Evolutionary conservation across 2,113 vertebrate genomes (phyloP).

Genomic region (Machaerirhynchus nigripectus): DNA sequence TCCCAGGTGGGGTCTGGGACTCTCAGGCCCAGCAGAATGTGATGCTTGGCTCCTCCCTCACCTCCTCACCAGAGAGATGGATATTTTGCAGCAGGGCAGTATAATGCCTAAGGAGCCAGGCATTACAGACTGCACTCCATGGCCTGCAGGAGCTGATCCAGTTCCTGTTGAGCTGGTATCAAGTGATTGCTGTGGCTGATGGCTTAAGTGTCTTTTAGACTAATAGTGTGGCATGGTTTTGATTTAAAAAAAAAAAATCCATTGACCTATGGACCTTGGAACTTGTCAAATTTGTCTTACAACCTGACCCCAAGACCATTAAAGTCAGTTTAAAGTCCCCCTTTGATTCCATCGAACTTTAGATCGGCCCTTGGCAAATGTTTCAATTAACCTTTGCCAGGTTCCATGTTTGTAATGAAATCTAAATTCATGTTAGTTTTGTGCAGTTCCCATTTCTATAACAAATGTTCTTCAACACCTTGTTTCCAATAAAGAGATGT

Average conservation of each 20-base stretch:
- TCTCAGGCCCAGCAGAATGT: neutral
- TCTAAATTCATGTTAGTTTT: slow-evolving; percentile 20
- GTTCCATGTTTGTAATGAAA: slow-evolving; percentile 30
- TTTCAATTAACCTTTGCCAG: slow-evolving; percentile 47
- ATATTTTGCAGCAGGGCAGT: neutral
- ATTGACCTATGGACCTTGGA: slow-evolving; percentile 21
- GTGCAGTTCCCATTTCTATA: neutral
- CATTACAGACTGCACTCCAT: neutral
- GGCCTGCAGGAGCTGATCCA: neutral
- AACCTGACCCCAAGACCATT: neutral
- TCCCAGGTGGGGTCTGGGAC: neutral
- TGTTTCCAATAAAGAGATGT: neutral
- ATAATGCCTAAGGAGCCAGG: neutral
- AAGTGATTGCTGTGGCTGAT: neutral
- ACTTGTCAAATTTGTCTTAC: slow-evolving; percentile 30
- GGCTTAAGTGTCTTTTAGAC: neutral
- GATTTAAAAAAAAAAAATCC: neutral
- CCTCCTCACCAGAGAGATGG: neutral
- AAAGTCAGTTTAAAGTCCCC: neutral
- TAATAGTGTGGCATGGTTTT: neutral
- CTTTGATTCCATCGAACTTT: neutral
- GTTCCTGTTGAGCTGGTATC: neutral
- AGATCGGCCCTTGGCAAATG: slow-evolving; percentile 8
- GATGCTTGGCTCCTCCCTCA: neutral
- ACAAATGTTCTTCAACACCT: neutral